Percentiles rank a stretch among this genome's conserved stretches.
phyloP scores from a whole-genome alignment of 2,113 vertebrate genomes.

The Notechis scutatus region DNA sequence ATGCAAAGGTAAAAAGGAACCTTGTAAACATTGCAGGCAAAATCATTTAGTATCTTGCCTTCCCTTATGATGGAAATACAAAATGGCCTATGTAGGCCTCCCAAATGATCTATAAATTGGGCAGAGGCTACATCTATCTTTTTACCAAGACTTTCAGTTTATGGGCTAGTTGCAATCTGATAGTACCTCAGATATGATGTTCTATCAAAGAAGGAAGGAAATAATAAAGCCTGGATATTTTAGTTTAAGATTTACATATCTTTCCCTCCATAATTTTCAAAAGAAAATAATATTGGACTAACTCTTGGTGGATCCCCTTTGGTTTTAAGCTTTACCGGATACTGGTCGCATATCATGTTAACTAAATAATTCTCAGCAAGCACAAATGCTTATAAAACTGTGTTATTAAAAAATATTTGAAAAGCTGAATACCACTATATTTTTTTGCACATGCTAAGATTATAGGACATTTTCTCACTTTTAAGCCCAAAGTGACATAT shows the following conservation, averaged over 20 bases:
- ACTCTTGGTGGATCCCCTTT: background rate
- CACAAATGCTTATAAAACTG: background rate
- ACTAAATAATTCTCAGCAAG: background rate
- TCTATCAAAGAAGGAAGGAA: background rate
- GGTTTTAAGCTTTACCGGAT: background rate
- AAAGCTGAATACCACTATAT: background rate
- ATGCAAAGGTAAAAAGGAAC: background rate
- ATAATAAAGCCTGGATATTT: background rate
- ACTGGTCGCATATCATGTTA: no score
- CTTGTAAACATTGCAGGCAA: background rate
- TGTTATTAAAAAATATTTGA: background rate
- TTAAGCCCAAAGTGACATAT: background rate
- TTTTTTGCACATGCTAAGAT: background rate
- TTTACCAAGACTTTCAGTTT: background rate
- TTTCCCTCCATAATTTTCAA: background rate
- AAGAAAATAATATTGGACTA: background rate
- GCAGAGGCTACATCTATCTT: background rate
- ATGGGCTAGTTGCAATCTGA: background rate
- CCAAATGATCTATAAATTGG: background rate
- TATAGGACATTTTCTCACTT: background rate
- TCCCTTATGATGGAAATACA: background rate
- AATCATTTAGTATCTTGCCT: background rate
- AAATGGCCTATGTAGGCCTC: background rate
- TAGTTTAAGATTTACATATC: background rate
- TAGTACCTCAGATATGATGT: background rate